Conservation (phyloP, 2,797 vertebrate genomes). For the Myiotriccus ornatus region DNA sequence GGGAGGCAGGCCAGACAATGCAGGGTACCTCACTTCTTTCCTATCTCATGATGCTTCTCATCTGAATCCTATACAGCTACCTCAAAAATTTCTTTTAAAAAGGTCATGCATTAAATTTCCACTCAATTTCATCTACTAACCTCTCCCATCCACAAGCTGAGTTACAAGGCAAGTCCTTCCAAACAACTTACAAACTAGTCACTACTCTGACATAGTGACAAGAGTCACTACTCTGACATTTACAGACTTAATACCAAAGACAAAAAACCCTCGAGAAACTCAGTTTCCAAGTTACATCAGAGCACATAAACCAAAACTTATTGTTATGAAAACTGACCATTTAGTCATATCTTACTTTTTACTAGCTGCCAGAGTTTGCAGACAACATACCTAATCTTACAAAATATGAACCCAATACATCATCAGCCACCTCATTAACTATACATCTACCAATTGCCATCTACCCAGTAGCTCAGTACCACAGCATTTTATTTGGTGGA, state of each 20-base stretch:
- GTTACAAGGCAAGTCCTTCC: background rate
- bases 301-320: background rate
- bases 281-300: background rate
- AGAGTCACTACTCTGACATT: background rate
- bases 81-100: background rate
- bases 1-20: background rate
- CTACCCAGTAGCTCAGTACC: background rate
- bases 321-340: background rate
- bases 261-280: background rate
- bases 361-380: background rate
- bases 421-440: background rate
- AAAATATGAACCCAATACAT: background rate
- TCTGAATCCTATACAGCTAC: background rate
- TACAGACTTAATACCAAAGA: background rate
- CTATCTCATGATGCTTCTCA: background rate
- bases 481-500: background rate
- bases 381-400: background rate
- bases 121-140: background rate
- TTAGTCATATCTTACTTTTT: background rate
- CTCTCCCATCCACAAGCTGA: background rate
- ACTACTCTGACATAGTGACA: background rate
- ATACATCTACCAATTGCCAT: background rate
- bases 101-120: background rate
- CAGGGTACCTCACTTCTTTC: background rate
- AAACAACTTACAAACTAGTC: background rate